phyloP scores from a whole-genome alignment of 2,113 vertebrate genomes.

The Macaca mulatta region DNA sequence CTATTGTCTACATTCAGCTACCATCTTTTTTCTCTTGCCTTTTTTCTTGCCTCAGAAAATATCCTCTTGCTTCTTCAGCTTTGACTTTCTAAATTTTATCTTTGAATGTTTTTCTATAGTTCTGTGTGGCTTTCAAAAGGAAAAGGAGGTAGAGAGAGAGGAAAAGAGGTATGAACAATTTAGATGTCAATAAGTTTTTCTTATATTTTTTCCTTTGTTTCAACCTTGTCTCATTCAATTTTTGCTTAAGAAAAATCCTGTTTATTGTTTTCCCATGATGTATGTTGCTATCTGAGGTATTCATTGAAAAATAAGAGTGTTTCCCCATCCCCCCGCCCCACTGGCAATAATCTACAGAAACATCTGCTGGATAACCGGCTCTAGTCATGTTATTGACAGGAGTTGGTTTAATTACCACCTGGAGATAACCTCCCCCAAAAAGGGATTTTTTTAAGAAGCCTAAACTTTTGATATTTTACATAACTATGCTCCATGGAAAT shows the following conservation, averaged over 20 bases:
- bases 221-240: background rate
- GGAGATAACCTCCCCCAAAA: background rate
- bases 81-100: background rate
- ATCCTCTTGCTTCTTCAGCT: background rate
- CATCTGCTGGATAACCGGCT: background rate
- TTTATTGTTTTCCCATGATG: background rate
- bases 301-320: background rate
- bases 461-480: slow-evolving; percentile 14
- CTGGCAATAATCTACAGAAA: background rate
- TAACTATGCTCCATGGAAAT: background rate
- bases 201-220: slow-evolving; percentile 30
- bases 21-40: background rate
- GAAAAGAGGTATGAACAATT: background rate
- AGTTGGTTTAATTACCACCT: background rate
- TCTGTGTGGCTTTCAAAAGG: background rate
- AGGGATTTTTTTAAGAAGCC: background rate
- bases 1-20: background rate
- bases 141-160: background rate
- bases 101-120: background rate
- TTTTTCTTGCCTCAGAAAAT: background rate
- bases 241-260: background rate
- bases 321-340: background rate
- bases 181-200: background rate
- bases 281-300: background rate
- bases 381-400: background rate